phyloP scores from a whole-genome alignment of 2,797 vertebrate genomes.

The Diplodus puntazzo region DNA sequence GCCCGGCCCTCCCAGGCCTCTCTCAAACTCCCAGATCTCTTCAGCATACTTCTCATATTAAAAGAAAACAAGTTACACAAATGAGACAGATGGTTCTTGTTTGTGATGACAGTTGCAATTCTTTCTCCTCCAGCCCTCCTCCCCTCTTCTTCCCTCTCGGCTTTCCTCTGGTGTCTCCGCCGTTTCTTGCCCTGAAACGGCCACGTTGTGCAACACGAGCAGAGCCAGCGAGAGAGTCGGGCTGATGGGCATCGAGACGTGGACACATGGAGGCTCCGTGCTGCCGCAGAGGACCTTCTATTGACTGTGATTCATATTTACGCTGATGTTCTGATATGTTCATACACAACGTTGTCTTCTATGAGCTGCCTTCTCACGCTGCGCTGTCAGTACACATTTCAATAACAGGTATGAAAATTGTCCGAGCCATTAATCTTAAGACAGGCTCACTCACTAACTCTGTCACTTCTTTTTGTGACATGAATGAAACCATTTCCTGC shows the following conservation, averaged over 20 bases:
- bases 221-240: conserved; percentile 11
- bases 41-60: conserved; percentile 91
- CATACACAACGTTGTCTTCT: not conserved
- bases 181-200: conserved; percentile 24
- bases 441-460: not conserved
- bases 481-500: not conserved
- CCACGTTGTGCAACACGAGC: conserved; percentile 68
- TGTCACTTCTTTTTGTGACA: not conserved
- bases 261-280: not conserved
- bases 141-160: conserved; percentile 48
- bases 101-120: conserved; percentile 88
- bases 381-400: not conserved
- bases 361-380: not conserved
- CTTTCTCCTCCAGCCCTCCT: conserved; percentile 62
- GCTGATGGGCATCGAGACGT: conserved; percentile 24
- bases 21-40: conserved; percentile 86
- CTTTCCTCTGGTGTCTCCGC: conserved; percentile 57
- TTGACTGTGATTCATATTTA: not conserved
- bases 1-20: conserved; percentile 80
- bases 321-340: not conserved
- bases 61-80: conserved; percentile 92
- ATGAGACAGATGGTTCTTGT: conserved; percentile 92
- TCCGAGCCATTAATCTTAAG: conserved; percentile 9
- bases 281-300: not conserved
- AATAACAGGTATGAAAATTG: not conserved